Percentiles rank a stretch among this genome's conserved stretches.
phyloP scores from a whole-genome alignment of 2,113 vertebrate genomes.

The Halcyon senegalensis region DNA sequence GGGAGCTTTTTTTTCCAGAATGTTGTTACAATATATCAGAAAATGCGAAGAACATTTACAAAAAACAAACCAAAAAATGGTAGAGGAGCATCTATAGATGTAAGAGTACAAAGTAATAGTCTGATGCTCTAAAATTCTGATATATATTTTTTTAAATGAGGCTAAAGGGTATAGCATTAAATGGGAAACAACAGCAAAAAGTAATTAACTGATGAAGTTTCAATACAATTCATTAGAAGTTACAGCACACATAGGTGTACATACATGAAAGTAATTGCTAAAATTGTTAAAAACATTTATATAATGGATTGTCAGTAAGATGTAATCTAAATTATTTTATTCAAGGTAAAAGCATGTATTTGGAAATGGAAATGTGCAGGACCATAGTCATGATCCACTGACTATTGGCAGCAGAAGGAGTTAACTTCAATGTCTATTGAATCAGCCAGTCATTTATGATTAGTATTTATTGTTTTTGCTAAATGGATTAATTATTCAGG shows the following conservation, averaged over 20 bases:
- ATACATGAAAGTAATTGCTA: neutral
- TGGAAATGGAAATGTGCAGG: neutral
- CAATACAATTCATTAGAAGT: neutral
- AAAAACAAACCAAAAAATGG: neutral
- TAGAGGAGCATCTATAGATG: neutral
- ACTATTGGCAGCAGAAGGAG: slow-evolving; percentile 4
- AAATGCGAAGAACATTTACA: neutral
- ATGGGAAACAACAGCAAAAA: neutral
- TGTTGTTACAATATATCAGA: neutral
- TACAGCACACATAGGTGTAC: neutral
- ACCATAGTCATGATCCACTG: neutral
- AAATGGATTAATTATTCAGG: neutral
- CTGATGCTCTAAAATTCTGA: neutral
- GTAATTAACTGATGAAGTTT: neutral
- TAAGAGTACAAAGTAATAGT: neutral
- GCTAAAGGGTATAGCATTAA: neutral
- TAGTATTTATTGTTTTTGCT: slow-evolving; percentile 50
- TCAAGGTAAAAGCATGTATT: neutral
- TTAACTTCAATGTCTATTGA: slow-evolving; percentile 14
- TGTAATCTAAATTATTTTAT: neutral
- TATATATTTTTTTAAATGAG: neutral
- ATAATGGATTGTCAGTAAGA: neutral
- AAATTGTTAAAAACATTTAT: neutral
- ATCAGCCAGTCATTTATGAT: slow-evolving; percentile 20
- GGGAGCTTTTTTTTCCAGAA: neutral